These are phyloP conservation scores for Kobus ellipsiprymnus DNA, from an alignment of 2,113 vertebrate genomes.

Conservation along the genomic window DNA sequence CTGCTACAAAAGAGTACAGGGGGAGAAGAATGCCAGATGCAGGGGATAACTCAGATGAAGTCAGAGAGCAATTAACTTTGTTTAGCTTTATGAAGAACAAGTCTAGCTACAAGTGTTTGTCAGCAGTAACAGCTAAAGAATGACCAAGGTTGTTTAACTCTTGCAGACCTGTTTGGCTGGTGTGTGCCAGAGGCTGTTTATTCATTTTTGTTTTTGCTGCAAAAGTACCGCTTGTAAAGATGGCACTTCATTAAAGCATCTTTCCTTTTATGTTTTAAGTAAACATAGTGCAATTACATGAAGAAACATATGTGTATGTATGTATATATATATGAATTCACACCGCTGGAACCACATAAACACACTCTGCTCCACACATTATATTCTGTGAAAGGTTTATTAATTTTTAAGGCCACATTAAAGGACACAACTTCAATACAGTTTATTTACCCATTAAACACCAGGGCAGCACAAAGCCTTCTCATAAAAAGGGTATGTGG, in stretches of 20 bases:
- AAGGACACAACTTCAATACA: background rate
- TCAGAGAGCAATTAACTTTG: background rate
- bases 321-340: background rate
- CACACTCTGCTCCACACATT: background rate
- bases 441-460: background rate
- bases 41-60: background rate
- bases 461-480: background rate
- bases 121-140: background rate
- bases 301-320: background rate
- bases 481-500: background rate
- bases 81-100: background rate
- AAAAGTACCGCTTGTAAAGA: background rate
- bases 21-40: background rate
- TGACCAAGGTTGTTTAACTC: background rate
- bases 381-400: background rate
- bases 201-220: background rate
- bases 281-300: background rate
- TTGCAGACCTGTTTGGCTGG: background rate
- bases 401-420: background rate
- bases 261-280: background rate
- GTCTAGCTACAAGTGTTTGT: background rate
- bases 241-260: background rate
- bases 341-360: background rate
- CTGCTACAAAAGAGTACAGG: background rate
- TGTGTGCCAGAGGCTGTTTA: background rate